Evolutionary conservation across 2,888 invertebrate genomes (phyloP).

Genomic region (Cheilosia vulpina): DNA sequence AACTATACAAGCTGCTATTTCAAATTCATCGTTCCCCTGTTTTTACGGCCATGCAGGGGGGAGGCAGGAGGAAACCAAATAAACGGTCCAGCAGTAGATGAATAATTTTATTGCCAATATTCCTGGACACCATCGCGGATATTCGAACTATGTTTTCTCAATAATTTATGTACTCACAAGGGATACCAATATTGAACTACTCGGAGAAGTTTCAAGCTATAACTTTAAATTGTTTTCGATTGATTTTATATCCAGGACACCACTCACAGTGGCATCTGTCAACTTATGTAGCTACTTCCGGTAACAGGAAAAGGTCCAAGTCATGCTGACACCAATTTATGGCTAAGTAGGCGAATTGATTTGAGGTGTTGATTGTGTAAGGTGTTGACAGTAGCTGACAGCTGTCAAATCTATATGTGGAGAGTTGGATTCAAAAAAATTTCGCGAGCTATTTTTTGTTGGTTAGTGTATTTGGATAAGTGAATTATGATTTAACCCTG

Average conservation of each 20-base stretch:
- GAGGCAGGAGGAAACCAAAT: not conserved
- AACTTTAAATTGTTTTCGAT: too few species aligned
- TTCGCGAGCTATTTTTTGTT: not conserved
- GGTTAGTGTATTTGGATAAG: not conserved
- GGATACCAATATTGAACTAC: not conserved
- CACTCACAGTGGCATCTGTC: not conserved
- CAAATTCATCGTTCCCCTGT: conserved; percentile 10
- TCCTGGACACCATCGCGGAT: not conserved
- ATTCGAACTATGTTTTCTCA: not conserved
- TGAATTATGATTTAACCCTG: not conserved
- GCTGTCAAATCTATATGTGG: not conserved
- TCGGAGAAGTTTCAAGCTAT: not conserved
- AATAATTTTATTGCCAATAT: not conserved
- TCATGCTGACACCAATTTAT: not conserved
- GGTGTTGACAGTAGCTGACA: conserved; percentile 15
- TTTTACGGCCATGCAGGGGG: not conserved
- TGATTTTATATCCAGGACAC: too few species aligned
- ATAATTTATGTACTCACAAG: conserved; percentile 23
- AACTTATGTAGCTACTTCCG: not conserved
- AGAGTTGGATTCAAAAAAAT: not conserved
- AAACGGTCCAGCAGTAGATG: not conserved
- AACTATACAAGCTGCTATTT: conserved; percentile 10
- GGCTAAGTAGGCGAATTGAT: not conserved
- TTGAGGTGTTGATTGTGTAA: not conserved
- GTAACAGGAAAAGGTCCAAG: not conserved